Conservation (phyloP, 2,888 invertebrate species). For the Caenorhabditis imperialis region DNA sequence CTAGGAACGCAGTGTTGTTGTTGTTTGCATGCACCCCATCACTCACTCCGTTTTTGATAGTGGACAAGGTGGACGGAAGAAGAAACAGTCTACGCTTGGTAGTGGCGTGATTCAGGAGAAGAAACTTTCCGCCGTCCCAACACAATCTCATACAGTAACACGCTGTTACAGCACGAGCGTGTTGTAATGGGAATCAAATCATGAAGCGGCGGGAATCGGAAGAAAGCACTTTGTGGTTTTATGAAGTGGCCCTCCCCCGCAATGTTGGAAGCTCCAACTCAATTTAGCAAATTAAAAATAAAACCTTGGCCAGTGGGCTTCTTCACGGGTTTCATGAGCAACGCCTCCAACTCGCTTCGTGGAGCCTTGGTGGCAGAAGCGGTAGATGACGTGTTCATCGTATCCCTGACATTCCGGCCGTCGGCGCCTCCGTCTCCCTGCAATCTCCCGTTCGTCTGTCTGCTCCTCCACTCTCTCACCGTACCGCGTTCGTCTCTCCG, state of each 20-base stretch:
- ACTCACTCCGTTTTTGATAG: background rate
- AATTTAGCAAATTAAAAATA: background rate
- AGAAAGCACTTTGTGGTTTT: no score
- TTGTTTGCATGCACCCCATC: conserved; percentile 22
- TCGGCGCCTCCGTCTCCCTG: conserved; percentile 20
- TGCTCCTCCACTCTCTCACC: background rate
- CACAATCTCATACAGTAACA: no score
- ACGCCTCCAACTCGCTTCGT: conserved; percentile 13
- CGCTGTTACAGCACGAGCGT: no score
- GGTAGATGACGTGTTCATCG: background rate
- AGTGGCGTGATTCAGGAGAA: no score
- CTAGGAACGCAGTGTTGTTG: conserved; percentile 15
- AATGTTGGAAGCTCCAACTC: no score
- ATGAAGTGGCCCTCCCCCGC: no score
- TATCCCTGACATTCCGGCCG: no score
- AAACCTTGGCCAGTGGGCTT: conserved; percentile 22
- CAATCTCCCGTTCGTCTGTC: conserved; percentile 11
- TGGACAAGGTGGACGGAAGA: no score
- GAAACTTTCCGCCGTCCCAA: no score
- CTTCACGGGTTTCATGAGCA: conserved; percentile 27
- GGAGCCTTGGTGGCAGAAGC: conserved; percentile 9
- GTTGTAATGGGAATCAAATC: no score
- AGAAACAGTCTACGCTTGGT: no score
- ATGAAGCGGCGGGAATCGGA: no score
- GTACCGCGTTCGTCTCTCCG: conserved; percentile 7